phyloP scores from a whole-genome alignment of 2,797 vertebrate species.

The Sebastiscus tertius region DNA sequence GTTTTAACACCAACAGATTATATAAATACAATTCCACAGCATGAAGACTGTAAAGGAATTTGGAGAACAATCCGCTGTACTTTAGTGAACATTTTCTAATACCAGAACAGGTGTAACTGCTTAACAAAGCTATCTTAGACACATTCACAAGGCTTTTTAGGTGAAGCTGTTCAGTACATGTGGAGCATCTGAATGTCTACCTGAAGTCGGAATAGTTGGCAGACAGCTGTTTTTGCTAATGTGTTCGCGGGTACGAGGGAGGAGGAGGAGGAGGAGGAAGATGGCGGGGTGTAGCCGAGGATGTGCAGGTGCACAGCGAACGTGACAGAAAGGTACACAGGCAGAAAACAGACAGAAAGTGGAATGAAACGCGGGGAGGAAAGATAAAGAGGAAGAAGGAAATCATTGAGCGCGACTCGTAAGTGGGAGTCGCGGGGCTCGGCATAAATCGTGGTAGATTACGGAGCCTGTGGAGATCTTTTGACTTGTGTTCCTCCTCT shows the following conservation, averaged over 20 bases:
- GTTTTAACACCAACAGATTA: neutral
- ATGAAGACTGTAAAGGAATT: neutral
- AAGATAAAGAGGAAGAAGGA: constrained; percentile 74
- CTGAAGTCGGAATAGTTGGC: constrained; percentile 46
- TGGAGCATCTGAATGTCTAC: constrained; percentile 43
- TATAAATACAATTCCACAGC: neutral
- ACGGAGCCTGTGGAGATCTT: constrained; percentile 76
- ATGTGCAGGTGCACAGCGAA: constrained; percentile 64
- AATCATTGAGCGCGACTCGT: constrained; percentile 57
- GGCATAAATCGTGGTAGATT: constrained; percentile 74
- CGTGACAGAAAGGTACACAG: constrained; percentile 64
- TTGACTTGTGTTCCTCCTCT: constrained; percentile 78
- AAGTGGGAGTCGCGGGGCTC: constrained; percentile 63
- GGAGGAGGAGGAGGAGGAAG: constrained; percentile 39
- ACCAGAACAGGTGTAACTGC: constrained; percentile 7
- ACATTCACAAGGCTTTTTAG: constrained; percentile 33
- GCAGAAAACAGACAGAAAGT: constrained; percentile 53
- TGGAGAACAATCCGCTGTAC: neutral
- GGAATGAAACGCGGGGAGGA: constrained; percentile 56
- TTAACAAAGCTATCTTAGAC: constrained; percentile 9
- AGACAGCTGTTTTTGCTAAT: constrained; percentile 67
- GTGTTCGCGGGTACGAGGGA: constrained; percentile 29
- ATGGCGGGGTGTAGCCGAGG: constrained; percentile 41
- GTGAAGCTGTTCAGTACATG: constrained; percentile 10
- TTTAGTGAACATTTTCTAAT: neutral